These are phyloP conservation scores for Hyposmocoma kahamanoa DNA, from an alignment of 1,140 invertebrate species.

Conservation along the genomic window DNA sequence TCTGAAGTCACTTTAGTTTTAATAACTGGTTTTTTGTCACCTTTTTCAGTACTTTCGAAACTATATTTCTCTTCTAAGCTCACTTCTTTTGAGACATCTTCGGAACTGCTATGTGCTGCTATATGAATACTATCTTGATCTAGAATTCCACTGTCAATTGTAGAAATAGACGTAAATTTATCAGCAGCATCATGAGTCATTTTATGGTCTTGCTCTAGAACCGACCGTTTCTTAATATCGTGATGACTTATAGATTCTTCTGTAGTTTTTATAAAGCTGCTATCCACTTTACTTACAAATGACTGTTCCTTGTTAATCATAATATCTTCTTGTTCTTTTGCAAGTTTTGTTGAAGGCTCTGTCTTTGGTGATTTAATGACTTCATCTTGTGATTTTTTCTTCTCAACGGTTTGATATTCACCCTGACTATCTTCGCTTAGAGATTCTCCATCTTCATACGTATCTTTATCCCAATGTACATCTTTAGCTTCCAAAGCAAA, in stretches of 20 bases:
- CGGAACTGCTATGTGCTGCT: slow-evolving; percentile 42
- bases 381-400: not conserved
- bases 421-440: slow-evolving; percentile 16
- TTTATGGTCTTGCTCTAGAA: not conserved
- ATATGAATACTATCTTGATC: slow-evolving; percentile 31
- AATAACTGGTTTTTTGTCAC: slow-evolving; percentile 15
- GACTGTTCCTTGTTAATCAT: slow-evolving; percentile 22
- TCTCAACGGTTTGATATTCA: not conserved
- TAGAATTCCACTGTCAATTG: slow-evolving; percentile 27
- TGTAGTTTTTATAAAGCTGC: slow-evolving; percentile 2
- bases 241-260: slow-evolving; percentile 13
- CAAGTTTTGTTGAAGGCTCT: slow-evolving; percentile 6
- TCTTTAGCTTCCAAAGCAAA: too few relatives aligned
- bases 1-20: not conserved
- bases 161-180: slow-evolving; percentile 23
- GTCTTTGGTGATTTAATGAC: slow-evolving; percentile 7
- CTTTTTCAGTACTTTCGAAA: slow-evolving; percentile 55
- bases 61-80: slow-evolving; percentile 65
- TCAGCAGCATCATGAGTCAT: not conserved
- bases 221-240: not conserved
- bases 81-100: slow-evolving; percentile 60
- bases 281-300: slow-evolving; percentile 18
- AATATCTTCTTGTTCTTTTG: slow-evolving; percentile 24
- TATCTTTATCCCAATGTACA: slow-evolving; percentile 25
- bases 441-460: slow-evolving; percentile 15